Evolutionary conservation across 1,140 invertebrate genomes (phyloP).

Genomic region (Stenopsyche tienmushanensis): DNA sequence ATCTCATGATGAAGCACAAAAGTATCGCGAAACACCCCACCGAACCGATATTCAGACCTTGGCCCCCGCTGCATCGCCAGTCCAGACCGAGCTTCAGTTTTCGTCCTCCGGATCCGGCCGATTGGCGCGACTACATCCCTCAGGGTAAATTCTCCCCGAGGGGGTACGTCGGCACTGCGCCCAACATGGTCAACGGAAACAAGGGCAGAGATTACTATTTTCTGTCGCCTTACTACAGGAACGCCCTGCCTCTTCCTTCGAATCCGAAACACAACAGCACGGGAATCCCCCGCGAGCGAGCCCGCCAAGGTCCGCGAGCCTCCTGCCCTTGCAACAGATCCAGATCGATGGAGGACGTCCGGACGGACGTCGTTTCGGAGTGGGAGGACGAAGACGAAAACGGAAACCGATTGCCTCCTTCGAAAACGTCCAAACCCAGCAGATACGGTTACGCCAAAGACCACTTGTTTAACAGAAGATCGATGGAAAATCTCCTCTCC

Average conservation of each 20-base stretch:
- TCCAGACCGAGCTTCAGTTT: slow-evolving; percentile 61
- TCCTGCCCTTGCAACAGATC: slow-evolving; percentile 64
- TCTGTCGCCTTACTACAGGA: slow-evolving; percentile 66
- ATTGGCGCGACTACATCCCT: slow-evolving; percentile 53
- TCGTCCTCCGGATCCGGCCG: slow-evolving; percentile 57
- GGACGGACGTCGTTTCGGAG: slow-evolving; percentile 63
- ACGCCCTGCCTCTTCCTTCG: slow-evolving; percentile 60
- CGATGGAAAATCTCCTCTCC: slow-evolving; percentile 68
- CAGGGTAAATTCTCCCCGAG: slow-evolving; percentile 56
- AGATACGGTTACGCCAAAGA: slow-evolving; percentile 40
- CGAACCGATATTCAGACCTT: slow-evolving; percentile 56
- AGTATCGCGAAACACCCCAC: slow-evolving; percentile 25
- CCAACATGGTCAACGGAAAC: slow-evolving; percentile 47
- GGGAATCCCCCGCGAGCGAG: slow-evolving; percentile 45
- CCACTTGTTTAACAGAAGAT: slow-evolving; percentile 57
- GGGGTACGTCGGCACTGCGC: slow-evolving; percentile 53
- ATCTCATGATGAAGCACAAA: slow-evolving; percentile 54
- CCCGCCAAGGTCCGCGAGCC: slow-evolving; percentile 53
- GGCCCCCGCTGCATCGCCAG: slow-evolving; percentile 63
- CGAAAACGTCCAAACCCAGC: slow-evolving; percentile 44
- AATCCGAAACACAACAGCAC: slow-evolving; percentile 53
- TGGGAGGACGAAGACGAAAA: slow-evolving; percentile 65
- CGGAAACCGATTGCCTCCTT: slow-evolving; percentile 54
- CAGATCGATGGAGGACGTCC: slow-evolving; percentile 68
- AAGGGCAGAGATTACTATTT: slow-evolving; percentile 71